Conservation (phyloP, 2,797 vertebrate species). For the Lithobates pipiens region DNA sequence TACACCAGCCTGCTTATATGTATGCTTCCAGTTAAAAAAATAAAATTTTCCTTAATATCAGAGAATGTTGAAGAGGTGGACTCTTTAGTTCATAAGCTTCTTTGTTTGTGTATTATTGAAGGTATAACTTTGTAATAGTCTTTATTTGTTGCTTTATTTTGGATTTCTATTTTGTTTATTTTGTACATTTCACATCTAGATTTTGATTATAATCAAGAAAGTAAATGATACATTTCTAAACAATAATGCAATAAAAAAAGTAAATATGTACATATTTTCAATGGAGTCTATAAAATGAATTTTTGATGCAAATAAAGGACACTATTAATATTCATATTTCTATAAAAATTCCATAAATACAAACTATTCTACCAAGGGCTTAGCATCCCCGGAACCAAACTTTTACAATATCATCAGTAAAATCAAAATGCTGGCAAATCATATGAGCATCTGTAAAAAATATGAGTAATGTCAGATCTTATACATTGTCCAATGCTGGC, state of each 20-base stretch:
- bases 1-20: no score
- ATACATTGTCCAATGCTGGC: slow-evolving; percentile 40
- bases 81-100: no score
- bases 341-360: slow-evolving; percentile 9
- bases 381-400: slow-evolving; percentile 36
- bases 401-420: slow-evolving; percentile 44
- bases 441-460: slow-evolving; percentile 53
- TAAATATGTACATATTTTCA: background rate
- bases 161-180: no score
- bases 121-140: no score
- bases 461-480: slow-evolving; percentile 55
- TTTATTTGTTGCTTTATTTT: no score
- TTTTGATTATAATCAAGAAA: no score
- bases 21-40: no score
- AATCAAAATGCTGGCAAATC: slow-evolving; percentile 57
- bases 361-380: background rate
- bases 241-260: no score
- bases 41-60: no score
- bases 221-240: background rate
- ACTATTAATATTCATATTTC: background rate
- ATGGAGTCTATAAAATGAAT: background rate
- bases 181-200: no score
- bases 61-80: no score
- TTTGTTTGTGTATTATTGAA: no score
- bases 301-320: background rate